Evolutionary conservation across 2,113 vertebrate genomes (phyloP).

Genomic region (Macrotus californicus): DNA sequence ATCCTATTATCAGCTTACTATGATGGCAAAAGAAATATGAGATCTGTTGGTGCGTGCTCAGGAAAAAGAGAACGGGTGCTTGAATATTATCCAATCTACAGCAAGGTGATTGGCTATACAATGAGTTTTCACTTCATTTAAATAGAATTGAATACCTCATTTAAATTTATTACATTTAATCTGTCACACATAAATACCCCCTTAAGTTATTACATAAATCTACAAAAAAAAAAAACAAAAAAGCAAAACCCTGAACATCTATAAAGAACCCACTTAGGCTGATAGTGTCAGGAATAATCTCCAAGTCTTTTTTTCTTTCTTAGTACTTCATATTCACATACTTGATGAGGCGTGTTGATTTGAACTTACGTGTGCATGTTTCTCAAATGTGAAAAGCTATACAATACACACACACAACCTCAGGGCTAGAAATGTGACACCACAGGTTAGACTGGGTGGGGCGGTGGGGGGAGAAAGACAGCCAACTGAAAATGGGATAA

Average conservation of each 20-base stretch:
- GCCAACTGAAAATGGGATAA: not conserved
- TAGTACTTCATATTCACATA: not conserved
- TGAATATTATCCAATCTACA: not conserved
- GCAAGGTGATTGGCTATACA: not conserved
- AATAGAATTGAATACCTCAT: not conserved
- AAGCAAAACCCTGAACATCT: not conserved
- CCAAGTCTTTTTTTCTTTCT: not conserved
- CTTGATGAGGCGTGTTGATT: not conserved
- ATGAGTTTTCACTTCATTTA: not conserved
- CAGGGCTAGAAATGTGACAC: not conserved
- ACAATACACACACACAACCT: not conserved
- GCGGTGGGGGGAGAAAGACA: not conserved
- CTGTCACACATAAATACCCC: not conserved
- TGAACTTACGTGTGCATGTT: rapidly evolving
- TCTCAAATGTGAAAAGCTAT: not conserved
- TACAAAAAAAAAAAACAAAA: not conserved
- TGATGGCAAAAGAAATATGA: not conserved
- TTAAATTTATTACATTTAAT: not conserved
- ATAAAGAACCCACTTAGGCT: not conserved
- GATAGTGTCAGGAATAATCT: not conserved
- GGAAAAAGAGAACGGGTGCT: not conserved
- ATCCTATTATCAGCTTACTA: not conserved
- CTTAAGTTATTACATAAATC: not conserved
- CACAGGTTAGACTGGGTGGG: not conserved
- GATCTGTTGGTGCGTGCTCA: not conserved